Base-by-base conservation (phyloP, 2,888 invertebrate genomes). In the Synanthedon myopaeformis region DNA sequence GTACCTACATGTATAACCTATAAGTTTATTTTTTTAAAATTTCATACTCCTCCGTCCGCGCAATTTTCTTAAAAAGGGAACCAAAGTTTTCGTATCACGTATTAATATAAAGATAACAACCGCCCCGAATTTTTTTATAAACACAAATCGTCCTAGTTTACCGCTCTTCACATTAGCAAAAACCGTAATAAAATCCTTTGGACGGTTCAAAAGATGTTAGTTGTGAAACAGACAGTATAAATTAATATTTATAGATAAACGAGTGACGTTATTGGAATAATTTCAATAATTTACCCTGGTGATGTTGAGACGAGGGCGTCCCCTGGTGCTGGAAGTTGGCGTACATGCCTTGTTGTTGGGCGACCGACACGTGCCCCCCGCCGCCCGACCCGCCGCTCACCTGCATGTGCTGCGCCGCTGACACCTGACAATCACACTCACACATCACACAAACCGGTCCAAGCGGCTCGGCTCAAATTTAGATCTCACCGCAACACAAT, bases 281-380 rank as follows among this genome's bases (percentile, higher is more conserved):
- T 23, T 28, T 28, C 13, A 45, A 45, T 45, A 14, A 55, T 56
- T 55, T 68, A 84, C 85, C 76, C 76, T 82, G 84, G 58, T 86
- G 85, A 63, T 90, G 90, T 60, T 89, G 89, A 41, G 86, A 79
- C 10, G 82, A 78, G 2, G 87, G 83, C 53, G 76, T 73, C 52
- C 78, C 77, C 64, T 89, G 81, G 59, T 89, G 86, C 58, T 89
- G 89, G 72, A 87, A 87, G 70, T 67, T 79, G 56, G 83, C 86
- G 84, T 93, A 94, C 89, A 95, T 92, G 64, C 94, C 94, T 76
- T 95, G 95, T 75, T 95, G 94, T 35, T 94, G 92, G n/a, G 94
- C 94, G 55, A 94, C 93, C 2, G 94, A 93, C 52, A 94, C 93
- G 45, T 45, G 45, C 45, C 45, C 45, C 45, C 45, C 45, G 45